Evolutionary conservation across 2,888 invertebrate genomes (phyloP).

Genomic region (Apeira syringaria): DNA sequence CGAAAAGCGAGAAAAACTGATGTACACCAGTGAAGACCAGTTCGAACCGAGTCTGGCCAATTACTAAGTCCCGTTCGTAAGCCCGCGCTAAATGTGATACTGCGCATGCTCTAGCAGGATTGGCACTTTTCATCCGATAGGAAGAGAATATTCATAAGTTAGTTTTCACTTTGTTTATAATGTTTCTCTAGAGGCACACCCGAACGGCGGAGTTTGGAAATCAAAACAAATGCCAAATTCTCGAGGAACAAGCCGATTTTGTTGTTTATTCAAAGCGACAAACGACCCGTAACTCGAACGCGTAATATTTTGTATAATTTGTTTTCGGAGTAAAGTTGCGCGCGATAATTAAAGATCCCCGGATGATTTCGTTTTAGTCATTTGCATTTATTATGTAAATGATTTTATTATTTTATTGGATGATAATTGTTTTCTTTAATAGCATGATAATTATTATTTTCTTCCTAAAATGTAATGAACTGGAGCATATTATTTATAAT

Average conservation of each 20-base stretch:
- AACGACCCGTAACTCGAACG: constrained; percentile 10
- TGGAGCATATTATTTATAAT: no score
- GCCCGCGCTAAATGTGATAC: constrained; percentile 49
- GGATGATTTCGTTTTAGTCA: constrained; percentile 3
- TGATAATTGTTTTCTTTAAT: no score
- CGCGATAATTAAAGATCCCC: constrained; percentile 11
- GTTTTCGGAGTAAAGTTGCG: constrained; percentile 4
- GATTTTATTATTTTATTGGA: not conserved
- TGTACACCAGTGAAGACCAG: constrained; percentile 33
- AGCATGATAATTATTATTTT: no score
- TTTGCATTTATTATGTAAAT: constrained; percentile 9
- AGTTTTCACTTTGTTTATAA: constrained; percentile 71
- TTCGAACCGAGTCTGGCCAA: constrained; percentile 66
- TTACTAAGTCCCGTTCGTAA: constrained; percentile 68
- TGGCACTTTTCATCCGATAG: constrained; percentile 64
- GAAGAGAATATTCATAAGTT: constrained; percentile 72
- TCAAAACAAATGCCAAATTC: constrained; percentile 42
- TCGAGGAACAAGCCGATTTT: constrained; percentile 15
- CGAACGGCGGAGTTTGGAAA: constrained; percentile 38
- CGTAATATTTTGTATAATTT: constrained; percentile 9
- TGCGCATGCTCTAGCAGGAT: constrained; percentile 69
- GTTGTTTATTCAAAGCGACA: constrained; percentile 18
- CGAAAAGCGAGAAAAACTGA: constrained; percentile 24
- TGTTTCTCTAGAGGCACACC: constrained; percentile 46
- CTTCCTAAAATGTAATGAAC: no score